Evolutionary conservation across 2,888 invertebrate species (phyloP), one percentile per base, ranked within the genome.

Genomic region (Idaea straminata): DNA sequence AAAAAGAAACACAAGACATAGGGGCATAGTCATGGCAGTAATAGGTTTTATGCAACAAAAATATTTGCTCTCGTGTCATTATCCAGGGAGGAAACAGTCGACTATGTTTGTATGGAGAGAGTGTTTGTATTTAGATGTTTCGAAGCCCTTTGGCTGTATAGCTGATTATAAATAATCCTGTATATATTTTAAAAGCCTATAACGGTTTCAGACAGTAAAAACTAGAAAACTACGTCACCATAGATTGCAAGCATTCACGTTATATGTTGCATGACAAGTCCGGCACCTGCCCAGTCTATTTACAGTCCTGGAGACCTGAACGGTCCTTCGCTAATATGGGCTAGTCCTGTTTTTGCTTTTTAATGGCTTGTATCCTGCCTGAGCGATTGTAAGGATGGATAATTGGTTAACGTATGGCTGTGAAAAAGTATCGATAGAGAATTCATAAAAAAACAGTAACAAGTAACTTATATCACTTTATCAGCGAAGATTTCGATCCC

Each of bases 271-370:
- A 57, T 5, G 4, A 61, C 72, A 68, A 67, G 69, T 61, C 61
- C 64, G 69, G 67, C 73, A 73, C 70, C 73, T 72, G 73, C 66
- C 61, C 47, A 61, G 59, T 71, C 72, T 73, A 70, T 72, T 69
- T 73, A 72, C 47, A 67, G 69, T 7, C 7, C 63, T 25, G 25
- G 25, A 25, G 25, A 25, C 62, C 62, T 59, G 36, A 70, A 72
- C 69, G 70, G 68, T 66, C 63, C 57, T 47, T 10, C 47, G 67
- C 71, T 68, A 66, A 70, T 73, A 70, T 65, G 71, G 64, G 61
- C 63, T 63, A 61, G 62, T 64, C 35, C 64, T 70, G 47, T 47
- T 69, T 69, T 69, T 67, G 64, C 64, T 62, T 63, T 64, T 58
- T 67, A 66, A 67, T 72, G 61, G 66, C 57, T 34, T 15, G 62